Evolutionary conservation across 2,888 invertebrate species (phyloP).

Genomic region (Acronicta psi): DNA sequence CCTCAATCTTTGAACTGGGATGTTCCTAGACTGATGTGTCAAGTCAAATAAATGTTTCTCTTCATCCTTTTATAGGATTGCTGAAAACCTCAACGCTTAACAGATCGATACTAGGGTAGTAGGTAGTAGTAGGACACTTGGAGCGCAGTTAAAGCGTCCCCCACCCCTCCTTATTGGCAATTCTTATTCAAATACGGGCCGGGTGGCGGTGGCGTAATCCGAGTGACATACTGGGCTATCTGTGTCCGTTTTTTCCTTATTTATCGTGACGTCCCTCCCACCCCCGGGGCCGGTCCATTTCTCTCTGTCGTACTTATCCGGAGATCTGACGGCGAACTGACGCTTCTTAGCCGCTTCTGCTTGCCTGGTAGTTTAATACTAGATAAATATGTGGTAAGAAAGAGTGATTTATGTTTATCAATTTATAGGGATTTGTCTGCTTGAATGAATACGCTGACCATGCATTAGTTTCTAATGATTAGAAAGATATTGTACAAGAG

Average conservation of each 20-base stretch:
- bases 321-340: constrained; percentile 83
- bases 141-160: constrained; percentile 73
- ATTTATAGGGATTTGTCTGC: constrained; percentile 46
- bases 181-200: constrained; percentile 86
- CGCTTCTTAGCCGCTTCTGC: constrained; percentile 77
- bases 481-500: neutral
- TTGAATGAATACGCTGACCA: constrained; percentile 4
- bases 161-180: constrained; percentile 79
- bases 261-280: constrained; percentile 75
- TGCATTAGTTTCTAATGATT: no score
- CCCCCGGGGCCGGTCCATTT: constrained; percentile 79
- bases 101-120: constrained; percentile 78
- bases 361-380: constrained; percentile 68
- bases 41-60: constrained; percentile 16
- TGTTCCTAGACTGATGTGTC: neutral
- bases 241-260: constrained; percentile 83
- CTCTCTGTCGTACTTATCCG: constrained; percentile 86
- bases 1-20: neutral
- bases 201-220: constrained; percentile 77
- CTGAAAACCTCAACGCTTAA: constrained; percentile 55
- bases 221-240: constrained; percentile 83
- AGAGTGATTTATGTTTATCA: constrained; percentile 61
- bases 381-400: constrained; percentile 60
- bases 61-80: constrained; percentile 29
- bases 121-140: constrained; percentile 72